Conservation (phyloP, 2,888 invertebrate species). For the Drosophila maculinotata region DNA sequence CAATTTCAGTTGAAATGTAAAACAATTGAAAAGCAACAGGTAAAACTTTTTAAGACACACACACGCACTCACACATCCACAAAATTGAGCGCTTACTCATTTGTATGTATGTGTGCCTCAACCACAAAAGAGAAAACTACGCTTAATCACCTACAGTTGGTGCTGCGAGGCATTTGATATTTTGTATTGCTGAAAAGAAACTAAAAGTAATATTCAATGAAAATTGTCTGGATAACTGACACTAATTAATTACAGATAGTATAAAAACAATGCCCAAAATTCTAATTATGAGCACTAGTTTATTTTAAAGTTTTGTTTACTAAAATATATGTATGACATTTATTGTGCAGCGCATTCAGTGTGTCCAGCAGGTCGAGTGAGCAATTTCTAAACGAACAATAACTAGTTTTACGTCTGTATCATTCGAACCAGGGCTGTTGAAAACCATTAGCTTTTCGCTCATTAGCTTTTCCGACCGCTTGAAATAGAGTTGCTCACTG, state of each 20-base stretch:
- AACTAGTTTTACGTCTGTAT: constrained; percentile 70
- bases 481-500: constrained; percentile 36
- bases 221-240: too few species aligned
- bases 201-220: neutral
- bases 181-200: neutral
- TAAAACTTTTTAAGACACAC: constrained; percentile 57
- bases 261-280: too few species aligned
- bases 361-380: constrained; percentile 10
- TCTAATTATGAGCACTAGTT: too few species aligned
- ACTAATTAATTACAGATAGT: too few species aligned
- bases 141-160: constrained; percentile 53
- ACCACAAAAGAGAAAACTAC: constrained; percentile 79
- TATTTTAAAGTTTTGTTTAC: too few species aligned
- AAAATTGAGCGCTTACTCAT: constrained; percentile 48
- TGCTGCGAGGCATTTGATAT: neutral
- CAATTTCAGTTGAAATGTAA: constrained; percentile 57
- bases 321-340: neutral
- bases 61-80: constrained; percentile 27
- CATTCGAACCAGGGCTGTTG: constrained; percentile 59
- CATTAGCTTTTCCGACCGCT: constrained; percentile 53
- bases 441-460: constrained; percentile 43
- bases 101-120: constrained; percentile 39
- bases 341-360: constrained; percentile 18
- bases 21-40: constrained; percentile 76
- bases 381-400: constrained; percentile 42